Evolutionary conservation across 2,888 invertebrate genomes (phyloP).

Genomic region (Phytoseiulus persimilis): DNA sequence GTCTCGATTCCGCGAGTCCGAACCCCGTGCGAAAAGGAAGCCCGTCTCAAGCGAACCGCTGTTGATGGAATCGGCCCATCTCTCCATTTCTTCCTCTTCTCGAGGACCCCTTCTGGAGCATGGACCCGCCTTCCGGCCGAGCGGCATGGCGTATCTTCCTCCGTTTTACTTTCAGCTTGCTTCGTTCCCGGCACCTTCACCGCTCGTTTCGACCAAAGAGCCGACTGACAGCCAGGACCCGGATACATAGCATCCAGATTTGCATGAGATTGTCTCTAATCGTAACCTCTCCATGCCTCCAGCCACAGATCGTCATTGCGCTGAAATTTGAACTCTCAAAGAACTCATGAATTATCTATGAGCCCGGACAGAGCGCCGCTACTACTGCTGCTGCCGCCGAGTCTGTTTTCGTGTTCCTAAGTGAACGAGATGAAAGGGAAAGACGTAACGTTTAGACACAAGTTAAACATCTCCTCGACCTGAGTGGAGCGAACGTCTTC

Average conservation of each 20-base stretch:
- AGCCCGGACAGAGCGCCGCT: neutral
- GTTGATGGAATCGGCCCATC: too few species aligned
- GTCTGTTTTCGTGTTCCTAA: neutral
- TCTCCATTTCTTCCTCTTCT: too few species aligned
- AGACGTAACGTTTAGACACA: neutral
- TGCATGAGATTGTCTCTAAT: conserved; percentile 5
- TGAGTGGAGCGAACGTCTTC: neutral
- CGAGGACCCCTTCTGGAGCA: too few species aligned
- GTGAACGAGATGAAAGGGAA: neutral
- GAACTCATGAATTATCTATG: neutral
- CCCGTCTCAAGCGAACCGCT: too few species aligned
- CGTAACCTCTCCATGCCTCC: neutral
- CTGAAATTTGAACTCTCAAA: neutral
- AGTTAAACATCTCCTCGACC: neutral
- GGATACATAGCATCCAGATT: too few species aligned
- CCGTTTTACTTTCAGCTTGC: too few species aligned
- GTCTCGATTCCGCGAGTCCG: too few species aligned
- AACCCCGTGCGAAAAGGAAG: too few species aligned
- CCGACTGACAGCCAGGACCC: neutral
- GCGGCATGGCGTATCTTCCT: too few species aligned
- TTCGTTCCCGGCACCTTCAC: neutral
- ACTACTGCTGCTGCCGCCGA: neutral
- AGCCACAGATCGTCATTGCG: neutral
- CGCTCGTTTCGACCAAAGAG: neutral
- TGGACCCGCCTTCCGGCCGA: too few species aligned